These are phyloP conservation scores for Chiloscyllium plagiosum DNA, from an alignment of 2,113 vertebrate species.

Conservation along the genomic window DNA sequence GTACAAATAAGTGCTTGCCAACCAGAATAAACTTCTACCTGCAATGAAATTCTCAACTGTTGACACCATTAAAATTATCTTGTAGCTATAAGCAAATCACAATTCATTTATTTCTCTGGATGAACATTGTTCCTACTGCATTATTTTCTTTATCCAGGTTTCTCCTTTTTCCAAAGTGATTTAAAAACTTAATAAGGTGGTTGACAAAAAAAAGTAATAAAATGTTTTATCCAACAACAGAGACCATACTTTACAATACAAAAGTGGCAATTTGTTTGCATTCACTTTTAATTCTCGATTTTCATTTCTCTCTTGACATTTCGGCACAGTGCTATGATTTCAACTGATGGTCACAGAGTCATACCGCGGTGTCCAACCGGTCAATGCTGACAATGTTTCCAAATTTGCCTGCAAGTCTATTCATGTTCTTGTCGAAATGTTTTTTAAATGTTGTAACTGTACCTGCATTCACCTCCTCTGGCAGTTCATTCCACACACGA, in stretches of 20 bases:
- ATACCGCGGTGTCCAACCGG: too few species aligned
- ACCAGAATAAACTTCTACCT: neutral
- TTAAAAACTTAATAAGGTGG: neutral
- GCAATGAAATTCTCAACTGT: neutral
- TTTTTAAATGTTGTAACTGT: too few species aligned
- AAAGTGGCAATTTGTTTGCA: neutral
- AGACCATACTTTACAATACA: neutral
- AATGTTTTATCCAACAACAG: neutral
- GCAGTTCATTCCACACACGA: too few species aligned
- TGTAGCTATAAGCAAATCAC: neutral
- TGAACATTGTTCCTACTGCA: neutral
- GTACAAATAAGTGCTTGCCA: neutral
- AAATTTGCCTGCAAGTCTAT: too few species aligned
- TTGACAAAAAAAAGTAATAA: neutral
- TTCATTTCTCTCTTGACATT: neutral
- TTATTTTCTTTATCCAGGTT: neutral
- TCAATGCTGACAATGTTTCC: too few species aligned
- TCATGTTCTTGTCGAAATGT: too few species aligned
- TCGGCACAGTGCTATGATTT: too few species aligned
- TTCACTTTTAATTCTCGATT: neutral
- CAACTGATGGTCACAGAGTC: too few species aligned
- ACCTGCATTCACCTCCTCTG: too few species aligned
- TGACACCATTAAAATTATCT: neutral
- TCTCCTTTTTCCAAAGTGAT: neutral
- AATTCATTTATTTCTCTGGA: neutral